phyloP scores from a whole-genome alignment of 2,888 invertebrate genomes.

The Euproctis similis region DNA sequence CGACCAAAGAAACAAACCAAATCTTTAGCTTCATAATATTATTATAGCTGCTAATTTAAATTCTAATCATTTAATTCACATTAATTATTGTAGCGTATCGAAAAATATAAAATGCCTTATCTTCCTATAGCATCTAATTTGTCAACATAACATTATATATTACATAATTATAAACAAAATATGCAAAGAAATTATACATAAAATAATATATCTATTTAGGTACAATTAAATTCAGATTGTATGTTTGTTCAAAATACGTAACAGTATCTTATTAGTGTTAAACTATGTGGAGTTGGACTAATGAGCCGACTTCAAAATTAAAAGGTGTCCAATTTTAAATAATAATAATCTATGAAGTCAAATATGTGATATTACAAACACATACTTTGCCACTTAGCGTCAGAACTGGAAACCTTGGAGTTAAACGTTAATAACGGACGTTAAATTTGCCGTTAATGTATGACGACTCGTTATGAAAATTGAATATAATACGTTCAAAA shows the following conservation, averaged over 20 bases:
- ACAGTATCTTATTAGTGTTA: constrained; percentile 2
- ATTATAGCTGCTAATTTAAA: no score
- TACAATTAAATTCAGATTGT: no score
- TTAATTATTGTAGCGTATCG: no score
- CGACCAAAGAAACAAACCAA: no score
- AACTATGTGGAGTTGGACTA: neutral
- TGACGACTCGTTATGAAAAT: neutral
- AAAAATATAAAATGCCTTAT: no score
- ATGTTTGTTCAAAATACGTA: neutral
- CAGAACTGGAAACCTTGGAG: neutral
- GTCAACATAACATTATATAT: no score
- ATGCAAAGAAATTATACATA: no score
- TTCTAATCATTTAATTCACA: no score
- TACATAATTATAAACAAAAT: no score
- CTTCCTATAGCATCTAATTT: no score
- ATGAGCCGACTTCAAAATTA: neutral
- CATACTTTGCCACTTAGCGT: neutral
- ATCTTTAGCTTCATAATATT: no score
- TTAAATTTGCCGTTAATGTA: neutral
- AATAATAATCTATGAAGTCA: neutral
- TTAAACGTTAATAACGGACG: neutral
- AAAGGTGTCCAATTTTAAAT: constrained; percentile 1
- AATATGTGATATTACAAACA: constrained; percentile 1
- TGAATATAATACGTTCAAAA: neutral
- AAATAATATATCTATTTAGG: no score